A percentile compares a stretch with the other conserved stretches of the same genome.
Evolutionary conservation across 2,888 invertebrate species (phyloP).

Genomic region (Ectemnius cavifrons): DNA sequence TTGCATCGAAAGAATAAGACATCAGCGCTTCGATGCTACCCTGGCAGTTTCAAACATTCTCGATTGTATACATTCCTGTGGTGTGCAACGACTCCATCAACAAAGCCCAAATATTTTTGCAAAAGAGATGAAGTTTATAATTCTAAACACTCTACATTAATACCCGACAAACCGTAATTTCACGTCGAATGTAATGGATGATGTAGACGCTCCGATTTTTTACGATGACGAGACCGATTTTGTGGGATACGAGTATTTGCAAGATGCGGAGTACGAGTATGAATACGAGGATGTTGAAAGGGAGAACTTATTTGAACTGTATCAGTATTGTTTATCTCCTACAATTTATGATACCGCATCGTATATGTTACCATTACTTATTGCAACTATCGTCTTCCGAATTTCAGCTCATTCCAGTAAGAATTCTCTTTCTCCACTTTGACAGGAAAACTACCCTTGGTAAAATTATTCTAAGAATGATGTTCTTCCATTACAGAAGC

Average conservation of each 20-base stretch:
- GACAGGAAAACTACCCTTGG: no score
- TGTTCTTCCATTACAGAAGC: slow-evolving; percentile 52
- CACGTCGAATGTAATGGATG: slow-evolving; percentile 50
- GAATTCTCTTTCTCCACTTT: slow-evolving; percentile 21
- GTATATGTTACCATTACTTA: slow-evolving; percentile 69
- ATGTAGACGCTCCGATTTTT: slow-evolving; percentile 49
- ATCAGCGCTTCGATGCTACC: no score
- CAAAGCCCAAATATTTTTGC: no score
- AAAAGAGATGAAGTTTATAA: no score
- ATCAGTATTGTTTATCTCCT: slow-evolving; percentile 70
- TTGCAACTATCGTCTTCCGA: slow-evolving; percentile 67
- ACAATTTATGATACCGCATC: slow-evolving; percentile 68
- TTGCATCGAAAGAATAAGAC: no score
- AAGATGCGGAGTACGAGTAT: slow-evolving; percentile 71
- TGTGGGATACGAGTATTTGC: slow-evolving; percentile 61
- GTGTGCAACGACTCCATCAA: no score
- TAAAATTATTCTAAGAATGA: no score
- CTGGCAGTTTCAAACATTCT: no score
- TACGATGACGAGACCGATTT: slow-evolving; percentile 68
- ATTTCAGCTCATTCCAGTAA: slow-evolving; percentile 67
- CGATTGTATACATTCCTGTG: no score
- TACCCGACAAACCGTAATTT: slow-evolving; percentile 6
- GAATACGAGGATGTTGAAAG: slow-evolving; percentile 61
- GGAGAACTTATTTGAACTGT: slow-evolving; percentile 68
- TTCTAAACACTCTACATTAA: no score